A percentile compares a stretch with the other conserved stretches of the same genome.
phyloP scores from a whole-genome alignment of 2,113 vertebrate species.

The Albula glossodonta region DNA sequence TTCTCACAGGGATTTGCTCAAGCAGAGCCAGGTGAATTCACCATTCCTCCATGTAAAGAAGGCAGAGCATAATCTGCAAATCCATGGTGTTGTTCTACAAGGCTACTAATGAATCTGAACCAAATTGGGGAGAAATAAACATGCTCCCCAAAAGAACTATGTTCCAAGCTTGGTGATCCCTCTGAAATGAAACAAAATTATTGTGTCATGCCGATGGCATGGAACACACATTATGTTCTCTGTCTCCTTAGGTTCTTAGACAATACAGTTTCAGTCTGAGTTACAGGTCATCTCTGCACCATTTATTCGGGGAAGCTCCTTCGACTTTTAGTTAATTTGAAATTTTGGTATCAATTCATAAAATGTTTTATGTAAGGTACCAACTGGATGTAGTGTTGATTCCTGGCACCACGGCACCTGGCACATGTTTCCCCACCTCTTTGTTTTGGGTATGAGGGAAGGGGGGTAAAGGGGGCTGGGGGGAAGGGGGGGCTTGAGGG shows the following conservation, averaged over 20 bases:
- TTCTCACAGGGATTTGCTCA: too few relatives aligned
- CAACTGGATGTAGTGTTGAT: background rate
- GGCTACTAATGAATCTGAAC: background rate
- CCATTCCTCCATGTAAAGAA: too few relatives aligned
- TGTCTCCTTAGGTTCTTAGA: background rate
- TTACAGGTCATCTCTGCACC: background rate
- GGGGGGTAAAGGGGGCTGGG: background rate
- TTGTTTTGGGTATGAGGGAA: background rate
- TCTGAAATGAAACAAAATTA: too few relatives aligned
- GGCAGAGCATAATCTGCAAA: too few relatives aligned
- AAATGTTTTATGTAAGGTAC: background rate
- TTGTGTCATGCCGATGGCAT: background rate
- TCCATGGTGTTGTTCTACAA: too few relatives aligned
- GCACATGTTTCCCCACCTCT: background rate
- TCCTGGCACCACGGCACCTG: conserved; percentile 4
- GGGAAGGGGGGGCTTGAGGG: background rate
- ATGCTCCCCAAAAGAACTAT: background rate
- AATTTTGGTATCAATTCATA: background rate
- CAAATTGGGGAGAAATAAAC: background rate
- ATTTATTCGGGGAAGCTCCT: background rate
- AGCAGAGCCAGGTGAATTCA: too few relatives aligned
- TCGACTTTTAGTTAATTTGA: background rate
- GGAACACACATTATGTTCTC: background rate
- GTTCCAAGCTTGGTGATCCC: background rate
- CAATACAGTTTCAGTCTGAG: background rate